Conservation (phyloP, 2,888 invertebrate species). For the Harpagoxenus sublaevis region DNA sequence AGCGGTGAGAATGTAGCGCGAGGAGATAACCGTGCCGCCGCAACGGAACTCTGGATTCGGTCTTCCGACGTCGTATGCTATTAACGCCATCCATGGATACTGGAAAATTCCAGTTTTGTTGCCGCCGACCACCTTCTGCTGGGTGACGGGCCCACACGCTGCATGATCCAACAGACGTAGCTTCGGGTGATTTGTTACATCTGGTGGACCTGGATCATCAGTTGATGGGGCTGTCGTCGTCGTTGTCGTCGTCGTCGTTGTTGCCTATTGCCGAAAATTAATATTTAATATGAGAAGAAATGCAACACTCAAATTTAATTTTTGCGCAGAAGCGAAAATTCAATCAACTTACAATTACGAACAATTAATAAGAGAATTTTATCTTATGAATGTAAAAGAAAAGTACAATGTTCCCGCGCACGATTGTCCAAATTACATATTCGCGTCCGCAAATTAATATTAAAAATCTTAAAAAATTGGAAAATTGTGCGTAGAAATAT, state of each 20-base stretch:
- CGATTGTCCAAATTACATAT: background rate
- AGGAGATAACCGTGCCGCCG: slow-evolving; percentile 87
- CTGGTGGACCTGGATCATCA: slow-evolving; percentile 75
- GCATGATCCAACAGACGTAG: slow-evolving; percentile 82
- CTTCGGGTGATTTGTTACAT: slow-evolving; percentile 85
- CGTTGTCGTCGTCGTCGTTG: background rate
- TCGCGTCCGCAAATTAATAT: background rate
- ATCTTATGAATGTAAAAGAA: background rate
- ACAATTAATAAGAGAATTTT: background rate
- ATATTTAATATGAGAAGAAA: background rate
- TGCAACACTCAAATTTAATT: background rate
- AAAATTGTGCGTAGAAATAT: background rate
- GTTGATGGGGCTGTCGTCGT: background rate
- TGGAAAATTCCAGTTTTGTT: slow-evolving; percentile 89
- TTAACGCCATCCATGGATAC: slow-evolving; percentile 92
- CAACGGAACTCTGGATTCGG: slow-evolving; percentile 77
- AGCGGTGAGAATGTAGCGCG: slow-evolving; percentile 88
- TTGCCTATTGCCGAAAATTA: background rate
- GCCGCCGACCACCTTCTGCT: slow-evolving; percentile 89
- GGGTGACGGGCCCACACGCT: slow-evolving; percentile 88
- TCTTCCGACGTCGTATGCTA: slow-evolving; percentile 87
- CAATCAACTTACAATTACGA: background rate
- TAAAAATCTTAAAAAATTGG: background rate
- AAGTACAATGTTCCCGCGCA: background rate
- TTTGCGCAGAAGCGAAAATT: background rate